Conservation (phyloP, 2,113 vertebrate species). For the Hemibates koningsi region DNA sequence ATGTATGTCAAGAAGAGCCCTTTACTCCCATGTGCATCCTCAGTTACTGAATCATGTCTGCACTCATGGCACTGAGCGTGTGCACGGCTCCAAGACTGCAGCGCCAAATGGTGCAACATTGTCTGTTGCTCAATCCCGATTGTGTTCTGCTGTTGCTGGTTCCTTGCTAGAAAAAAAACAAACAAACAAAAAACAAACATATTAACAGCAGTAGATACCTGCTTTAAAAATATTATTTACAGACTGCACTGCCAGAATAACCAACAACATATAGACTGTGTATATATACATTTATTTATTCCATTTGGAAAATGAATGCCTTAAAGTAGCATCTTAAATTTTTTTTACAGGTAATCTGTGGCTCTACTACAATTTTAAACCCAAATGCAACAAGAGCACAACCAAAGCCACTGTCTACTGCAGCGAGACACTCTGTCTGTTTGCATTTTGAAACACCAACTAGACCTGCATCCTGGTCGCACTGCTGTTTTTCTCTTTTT, state of each 20-base stretch:
- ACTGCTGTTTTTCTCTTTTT: not conserved
- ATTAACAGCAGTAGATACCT: not conserved
- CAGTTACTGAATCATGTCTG: not conserved
- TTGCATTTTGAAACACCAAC: constrained; percentile 69
- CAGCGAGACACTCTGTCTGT: constrained; percentile 61
- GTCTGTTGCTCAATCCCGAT: not conserved
- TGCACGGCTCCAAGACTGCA: not conserved
- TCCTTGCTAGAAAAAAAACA: not conserved
- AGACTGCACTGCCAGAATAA: not conserved
- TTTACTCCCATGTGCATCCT: not conserved
- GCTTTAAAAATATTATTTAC: not conserved
- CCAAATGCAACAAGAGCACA: constrained; percentile 50
- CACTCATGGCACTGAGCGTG: rapidly evolving
- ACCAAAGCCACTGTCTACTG: constrained; percentile 32
- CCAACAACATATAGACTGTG: not conserved
- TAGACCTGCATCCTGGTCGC: constrained; percentile 41
- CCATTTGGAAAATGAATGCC: not conserved
- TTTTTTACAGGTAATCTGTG: constrained; percentile 66
- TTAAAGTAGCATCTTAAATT: not conserved
- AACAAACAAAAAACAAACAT: not conserved
- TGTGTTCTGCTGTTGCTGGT: not conserved
- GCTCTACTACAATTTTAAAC: constrained; percentile 68
- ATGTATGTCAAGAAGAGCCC: not conserved
- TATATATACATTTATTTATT: not conserved
- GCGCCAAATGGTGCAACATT: not conserved